Conservation (phyloP, 1,140 invertebrate genomes). For the Papilio aristodemus region DNA sequence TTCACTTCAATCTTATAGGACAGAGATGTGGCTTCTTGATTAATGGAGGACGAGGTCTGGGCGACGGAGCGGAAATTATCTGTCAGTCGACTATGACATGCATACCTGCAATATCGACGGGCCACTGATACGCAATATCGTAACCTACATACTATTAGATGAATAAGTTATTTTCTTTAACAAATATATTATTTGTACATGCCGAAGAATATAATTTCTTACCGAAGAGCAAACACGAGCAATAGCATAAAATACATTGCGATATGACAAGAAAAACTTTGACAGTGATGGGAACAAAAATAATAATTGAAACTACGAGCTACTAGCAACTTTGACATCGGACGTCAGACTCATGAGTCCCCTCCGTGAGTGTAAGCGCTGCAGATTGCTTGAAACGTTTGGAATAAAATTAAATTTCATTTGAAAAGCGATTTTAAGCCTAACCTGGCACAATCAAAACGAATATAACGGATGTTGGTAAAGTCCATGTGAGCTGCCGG, state of each 20-base stretch:
- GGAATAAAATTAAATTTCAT: too few relatives aligned
- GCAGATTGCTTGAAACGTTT: too few relatives aligned
- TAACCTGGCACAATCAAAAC: neutral
- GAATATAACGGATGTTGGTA: neutral
- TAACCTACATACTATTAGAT: conserved; percentile 10
- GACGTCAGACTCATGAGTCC: too few relatives aligned
- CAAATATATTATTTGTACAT: neutral
- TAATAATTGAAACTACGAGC: too few relatives aligned
- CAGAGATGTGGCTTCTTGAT: conserved; percentile 18
- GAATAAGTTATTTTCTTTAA: neutral
- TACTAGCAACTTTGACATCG: too few relatives aligned
- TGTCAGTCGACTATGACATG: conserved; percentile 21
- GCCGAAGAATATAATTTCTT: too few relatives aligned
- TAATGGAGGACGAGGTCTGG: conserved; percentile 15
- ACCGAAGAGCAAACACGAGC: too few relatives aligned
- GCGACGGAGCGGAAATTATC: conserved; percentile 30
- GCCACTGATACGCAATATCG: conserved; percentile 3
- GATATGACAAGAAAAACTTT: too few relatives aligned
- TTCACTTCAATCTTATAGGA: conserved; percentile 9
- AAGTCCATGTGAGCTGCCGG: neutral
- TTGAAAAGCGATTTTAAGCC: too few relatives aligned
- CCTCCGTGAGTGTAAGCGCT: too few relatives aligned
- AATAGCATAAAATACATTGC: too few relatives aligned
- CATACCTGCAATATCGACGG: conserved; percentile 9
- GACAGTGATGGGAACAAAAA: too few relatives aligned